Evolutionary conservation across 1,140 invertebrate species (phyloP).

Genomic region (Drosophila oshimai): DNA sequence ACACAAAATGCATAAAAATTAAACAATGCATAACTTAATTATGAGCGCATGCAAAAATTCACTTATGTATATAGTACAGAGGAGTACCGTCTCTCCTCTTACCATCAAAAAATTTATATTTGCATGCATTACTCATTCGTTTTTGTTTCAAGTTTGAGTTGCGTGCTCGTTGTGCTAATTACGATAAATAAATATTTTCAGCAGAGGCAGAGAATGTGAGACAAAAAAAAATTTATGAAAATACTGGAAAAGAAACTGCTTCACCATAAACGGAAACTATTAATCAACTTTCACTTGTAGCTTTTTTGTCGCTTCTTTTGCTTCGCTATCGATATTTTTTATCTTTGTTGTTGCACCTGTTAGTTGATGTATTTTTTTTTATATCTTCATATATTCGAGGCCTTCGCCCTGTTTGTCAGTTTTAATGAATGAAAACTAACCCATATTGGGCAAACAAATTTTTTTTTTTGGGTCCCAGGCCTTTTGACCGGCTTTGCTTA

Average conservation of each 20-base stretch:
- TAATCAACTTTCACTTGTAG: conserved; percentile 73
- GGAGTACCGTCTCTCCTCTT: not conserved
- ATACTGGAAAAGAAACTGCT: conserved; percentile 21
- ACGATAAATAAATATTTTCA: conserved; percentile 23
- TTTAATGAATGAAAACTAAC: conserved; percentile 51
- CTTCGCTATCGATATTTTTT: conserved; percentile 1
- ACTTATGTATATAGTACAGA: conserved; percentile 16
- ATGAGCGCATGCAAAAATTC: conserved; percentile 68
- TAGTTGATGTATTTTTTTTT: conserved; percentile 4
- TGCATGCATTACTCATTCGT: conserved; percentile 59
- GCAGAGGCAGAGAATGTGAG: conserved; percentile 13
- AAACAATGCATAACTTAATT: conserved; percentile 53
- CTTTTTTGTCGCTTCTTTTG: conserved; percentile 15
- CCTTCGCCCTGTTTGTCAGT: not conserved
- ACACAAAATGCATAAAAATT: conserved; percentile 32
- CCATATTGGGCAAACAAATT: conserved; percentile 23
- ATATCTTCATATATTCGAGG: conserved; percentile 1
- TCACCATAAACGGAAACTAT: conserved; percentile 70
- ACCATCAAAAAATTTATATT: conserved; percentile 10
- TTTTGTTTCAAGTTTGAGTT: conserved; percentile 18
- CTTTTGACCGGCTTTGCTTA: not conserved
- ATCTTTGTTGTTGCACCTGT: not conserved
- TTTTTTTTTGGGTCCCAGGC: conserved; percentile 31
- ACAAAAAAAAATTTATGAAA: not conserved
- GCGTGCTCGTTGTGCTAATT: conserved; percentile 44